Percentiles rank a stretch among this genome's conserved stretches.
phyloP scores from a whole-genome alignment of 2,888 invertebrate genomes.

The Antheraea yamamai region DNA sequence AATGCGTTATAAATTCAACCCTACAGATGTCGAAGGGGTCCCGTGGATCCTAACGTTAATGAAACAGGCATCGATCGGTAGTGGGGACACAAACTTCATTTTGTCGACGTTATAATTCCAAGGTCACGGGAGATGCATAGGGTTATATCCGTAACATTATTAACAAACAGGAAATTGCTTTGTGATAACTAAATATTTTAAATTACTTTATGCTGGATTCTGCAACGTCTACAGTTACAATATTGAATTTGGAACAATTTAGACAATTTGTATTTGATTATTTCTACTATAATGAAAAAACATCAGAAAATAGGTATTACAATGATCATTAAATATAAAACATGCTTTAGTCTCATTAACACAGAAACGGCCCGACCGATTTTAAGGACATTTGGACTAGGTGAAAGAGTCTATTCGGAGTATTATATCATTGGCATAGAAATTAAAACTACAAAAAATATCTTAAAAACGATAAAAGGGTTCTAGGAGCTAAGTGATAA shows the following conservation, averaged over 20 bases:
- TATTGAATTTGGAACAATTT: neutral
- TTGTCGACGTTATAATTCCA: conserved; percentile 56
- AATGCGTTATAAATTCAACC: conserved; percentile 41
- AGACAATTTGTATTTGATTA: too few relatives aligned
- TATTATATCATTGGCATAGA: too few relatives aligned
- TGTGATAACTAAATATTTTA: neutral
- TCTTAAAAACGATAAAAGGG: too few relatives aligned
- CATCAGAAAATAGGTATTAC: too few relatives aligned
- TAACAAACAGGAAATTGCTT: conserved; percentile 13
- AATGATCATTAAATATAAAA: too few relatives aligned
- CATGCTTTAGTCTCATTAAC: too few relatives aligned
- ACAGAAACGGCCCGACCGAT: too few relatives aligned
- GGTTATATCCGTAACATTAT: neutral
- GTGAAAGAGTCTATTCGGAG: too few relatives aligned
- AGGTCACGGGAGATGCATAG: conserved; percentile 51
- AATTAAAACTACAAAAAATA: too few relatives aligned
- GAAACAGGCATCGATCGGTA: conserved; percentile 65
- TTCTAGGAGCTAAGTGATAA: too few relatives aligned
- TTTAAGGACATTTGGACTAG: too few relatives aligned
- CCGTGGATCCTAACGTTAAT: conserved; percentile 58
- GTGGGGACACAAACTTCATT: conserved; percentile 63
- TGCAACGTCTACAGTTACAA: neutral
- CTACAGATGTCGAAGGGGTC: conserved; percentile 50
- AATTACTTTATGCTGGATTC: neutral
- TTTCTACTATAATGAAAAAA: too few relatives aligned